Evolutionary conservation across 2,888 invertebrate genomes (phyloP), one percentile per base, ranked within the genome.

Genomic region (Venusia cambrica): DNA sequence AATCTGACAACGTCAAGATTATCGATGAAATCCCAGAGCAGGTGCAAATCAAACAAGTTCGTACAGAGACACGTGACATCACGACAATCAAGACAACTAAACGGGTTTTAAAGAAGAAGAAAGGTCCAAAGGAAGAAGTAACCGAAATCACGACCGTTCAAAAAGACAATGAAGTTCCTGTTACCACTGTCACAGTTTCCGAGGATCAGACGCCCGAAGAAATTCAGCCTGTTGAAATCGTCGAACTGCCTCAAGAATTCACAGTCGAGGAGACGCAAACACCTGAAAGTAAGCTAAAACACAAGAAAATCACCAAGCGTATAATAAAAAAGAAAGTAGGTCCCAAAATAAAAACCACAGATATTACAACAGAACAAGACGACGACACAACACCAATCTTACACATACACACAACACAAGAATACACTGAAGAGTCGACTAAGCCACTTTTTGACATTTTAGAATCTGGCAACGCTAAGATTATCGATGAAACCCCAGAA

Each of bases 131-230:
- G 41, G 36, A 36, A 54, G 62, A 38, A 65, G 62, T 78, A 11
- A 83, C 88, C 1, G 79, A 78, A 57, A 77, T 76, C 12, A 63
- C 75, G 2, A 87, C 85, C 6, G 62, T 76, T 42, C 70, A 44
- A 57, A 77, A 65, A 51, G 62, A 79, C 61, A 78, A 77, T 31
- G 66, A 78, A 45, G 41, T 51, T 16, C 64, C 65, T 3, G 54
- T 61, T 43, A 65, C 64, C 0, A 64, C 66, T 3, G 63, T 69
- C 4, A 53, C 37, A 36, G 32, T 49, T 1, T 18, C 22, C 0
- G 49, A 51, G 31, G 32, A 43, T 30, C 27, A 52, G 17, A 61
- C 50, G 16, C 50, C 65, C 1, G 29, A 55, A 53, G 50, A 58
- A 7, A 32, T 33, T 3, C 13, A 54, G 51, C 48, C 53, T 0